Conservation (phyloP, 2,888 invertebrate genomes). For the Andrena camellia region DNA sequence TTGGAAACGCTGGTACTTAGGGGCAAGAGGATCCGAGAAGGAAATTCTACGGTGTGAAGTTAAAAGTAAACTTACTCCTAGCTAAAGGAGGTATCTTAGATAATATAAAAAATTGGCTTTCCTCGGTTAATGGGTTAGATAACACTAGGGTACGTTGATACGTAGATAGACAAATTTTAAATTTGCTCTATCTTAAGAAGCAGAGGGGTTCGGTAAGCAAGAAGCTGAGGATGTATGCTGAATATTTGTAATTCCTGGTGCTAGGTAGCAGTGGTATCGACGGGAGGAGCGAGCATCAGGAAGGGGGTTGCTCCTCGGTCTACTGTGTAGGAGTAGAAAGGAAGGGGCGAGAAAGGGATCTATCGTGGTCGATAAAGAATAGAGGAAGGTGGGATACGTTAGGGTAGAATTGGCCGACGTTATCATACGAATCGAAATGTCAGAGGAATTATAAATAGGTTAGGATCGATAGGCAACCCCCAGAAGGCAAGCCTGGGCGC, state of each 20-base stretch:
- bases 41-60: too few species aligned
- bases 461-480: constrained; percentile 81
- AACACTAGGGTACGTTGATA: too few species aligned
- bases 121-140: too few species aligned
- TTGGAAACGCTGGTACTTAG: too few species aligned
- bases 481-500: constrained; percentile 79
- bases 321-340: not conserved
- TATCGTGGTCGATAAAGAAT: not conserved
- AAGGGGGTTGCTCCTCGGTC: not conserved
- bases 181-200: too few species aligned
- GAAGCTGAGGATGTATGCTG: too few species aligned
- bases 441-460: constrained; percentile 83
- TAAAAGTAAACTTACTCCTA: too few species aligned
- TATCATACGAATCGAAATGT: constrained; percentile 81
- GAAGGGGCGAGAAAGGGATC: not conserved
- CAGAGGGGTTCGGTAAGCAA: too few species aligned
- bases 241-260: not conserved
- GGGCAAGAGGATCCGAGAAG: too few species aligned
- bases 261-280: not conserved
- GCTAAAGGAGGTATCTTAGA: too few species aligned
- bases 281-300: not conserved
- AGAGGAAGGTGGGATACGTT: not conserved
- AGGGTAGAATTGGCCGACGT: constrained; percentile 56
- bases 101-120: too few species aligned
- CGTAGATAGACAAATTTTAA: too few species aligned